A percentile compares a stretch with the other conserved stretches of the same genome.
These are phyloP conservation scores for Tetraodon nigroviridis DNA, from an alignment of 2,113 vertebrate species.

Conservation along the genomic window DNA sequence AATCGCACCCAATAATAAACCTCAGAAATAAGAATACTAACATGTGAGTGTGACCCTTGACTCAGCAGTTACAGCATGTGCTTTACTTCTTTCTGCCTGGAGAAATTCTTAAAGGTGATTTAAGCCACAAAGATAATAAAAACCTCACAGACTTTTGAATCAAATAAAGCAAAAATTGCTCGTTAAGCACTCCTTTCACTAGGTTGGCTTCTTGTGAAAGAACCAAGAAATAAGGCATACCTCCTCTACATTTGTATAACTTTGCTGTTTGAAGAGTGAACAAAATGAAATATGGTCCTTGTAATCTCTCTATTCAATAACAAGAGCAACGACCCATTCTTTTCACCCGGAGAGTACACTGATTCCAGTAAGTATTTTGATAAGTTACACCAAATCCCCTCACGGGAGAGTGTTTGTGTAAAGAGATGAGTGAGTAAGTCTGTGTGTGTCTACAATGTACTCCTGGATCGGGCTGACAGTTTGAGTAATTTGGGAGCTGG, in stretches of 20 bases:
- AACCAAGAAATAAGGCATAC: constrained; percentile 48
- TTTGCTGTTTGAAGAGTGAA: constrained; percentile 53
- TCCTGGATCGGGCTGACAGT: constrained; percentile 60
- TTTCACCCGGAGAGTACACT: constrained; percentile 28
- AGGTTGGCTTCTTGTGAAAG: constrained; percentile 53
- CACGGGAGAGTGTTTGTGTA: constrained; percentile 56
- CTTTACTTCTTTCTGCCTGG: constrained; percentile 20
- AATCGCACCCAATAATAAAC: too few relatives aligned
- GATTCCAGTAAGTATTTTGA: constrained; percentile 66
- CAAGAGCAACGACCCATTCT: constrained; percentile 32
- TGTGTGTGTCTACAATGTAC: constrained; percentile 50
- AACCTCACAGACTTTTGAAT: constrained; percentile 44
- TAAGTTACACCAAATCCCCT: constrained; percentile 66
- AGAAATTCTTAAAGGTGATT: constrained; percentile 36
- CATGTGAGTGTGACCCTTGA: constrained; percentile 15
- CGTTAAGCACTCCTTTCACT: constrained; percentile 57
- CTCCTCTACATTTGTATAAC: constrained; percentile 49
- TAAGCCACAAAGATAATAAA: constrained; percentile 43
- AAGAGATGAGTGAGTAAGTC: constrained; percentile 53
- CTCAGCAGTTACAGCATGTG: constrained; percentile 20
- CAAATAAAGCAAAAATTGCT: constrained; percentile 46
- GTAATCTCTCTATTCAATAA: constrained; percentile 64
- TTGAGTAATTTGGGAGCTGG: constrained; percentile 64
- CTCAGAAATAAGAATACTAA: too few relatives aligned
- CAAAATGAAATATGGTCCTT: constrained; percentile 63